Evolutionary conservation across 2,113 vertebrate species (phyloP).

Genomic region (Myocastor coypus): DNA sequence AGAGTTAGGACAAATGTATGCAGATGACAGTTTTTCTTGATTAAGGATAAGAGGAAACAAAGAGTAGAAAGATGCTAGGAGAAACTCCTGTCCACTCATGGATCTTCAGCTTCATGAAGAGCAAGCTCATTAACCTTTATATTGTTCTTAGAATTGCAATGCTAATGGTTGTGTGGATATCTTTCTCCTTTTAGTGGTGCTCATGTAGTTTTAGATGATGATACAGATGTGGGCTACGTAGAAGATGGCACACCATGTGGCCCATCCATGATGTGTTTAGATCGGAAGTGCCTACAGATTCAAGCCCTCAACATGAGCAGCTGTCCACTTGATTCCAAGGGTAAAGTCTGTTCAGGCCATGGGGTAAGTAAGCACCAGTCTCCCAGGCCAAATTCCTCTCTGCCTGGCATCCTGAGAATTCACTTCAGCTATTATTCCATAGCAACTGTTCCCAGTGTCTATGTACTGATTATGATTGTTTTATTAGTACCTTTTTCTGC

Average conservation of each 20-base stretch:
- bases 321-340: conserved; percentile 94
- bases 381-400: background rate
- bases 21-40: background rate
- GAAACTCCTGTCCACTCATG: background rate
- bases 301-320: conserved; percentile 97
- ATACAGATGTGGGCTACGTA: conserved; percentile 98
- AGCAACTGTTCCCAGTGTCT: background rate
- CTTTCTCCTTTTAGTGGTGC: conserved; percentile 90
- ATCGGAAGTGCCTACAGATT: conserved; percentile 98
- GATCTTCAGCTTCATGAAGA: background rate
- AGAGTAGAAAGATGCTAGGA: background rate
- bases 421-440: background rate
- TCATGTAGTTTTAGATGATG: conserved; percentile 97
- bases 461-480: background rate
- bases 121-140: background rate
- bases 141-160: background rate
- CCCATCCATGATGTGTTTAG: conserved; percentile 99
- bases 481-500: background rate
- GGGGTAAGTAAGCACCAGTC: conserved; percentile 91
- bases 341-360: conserved; percentile 96
- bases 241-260: conserved; percentile 98
- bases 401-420: background rate
- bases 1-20: background rate
- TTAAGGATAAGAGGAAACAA: background rate
- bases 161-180: conserved; percentile 65